Evolutionary conservation across 2,797 vertebrate genomes (phyloP).

Genomic region (Hoplostethus mediterraneus): DNA sequence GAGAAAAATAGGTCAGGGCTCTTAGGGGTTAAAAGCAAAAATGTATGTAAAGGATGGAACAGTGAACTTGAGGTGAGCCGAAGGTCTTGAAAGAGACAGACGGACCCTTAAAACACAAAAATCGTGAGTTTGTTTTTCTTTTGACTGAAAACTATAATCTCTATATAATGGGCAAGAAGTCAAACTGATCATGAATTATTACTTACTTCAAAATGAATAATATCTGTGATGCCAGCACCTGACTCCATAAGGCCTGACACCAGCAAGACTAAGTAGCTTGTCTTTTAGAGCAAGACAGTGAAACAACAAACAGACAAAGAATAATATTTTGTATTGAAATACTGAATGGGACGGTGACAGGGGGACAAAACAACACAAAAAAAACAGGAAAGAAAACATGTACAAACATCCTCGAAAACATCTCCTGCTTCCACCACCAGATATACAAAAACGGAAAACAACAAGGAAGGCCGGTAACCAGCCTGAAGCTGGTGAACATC

Average conservation of each 20-base stretch:
- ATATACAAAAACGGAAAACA: slow-evolving; percentile 70
- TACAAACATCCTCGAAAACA: slow-evolving; percentile 84
- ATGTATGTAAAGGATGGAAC: background rate
- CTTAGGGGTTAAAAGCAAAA: too few relatives aligned
- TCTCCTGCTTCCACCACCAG: slow-evolving; percentile 62
- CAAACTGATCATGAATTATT: background rate
- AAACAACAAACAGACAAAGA: slow-evolving; percentile 67
- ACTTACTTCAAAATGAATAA: background rate
- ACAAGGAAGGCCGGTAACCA: slow-evolving; percentile 67
- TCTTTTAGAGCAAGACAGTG: slow-evolving; percentile 13
- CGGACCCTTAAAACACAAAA: background rate
- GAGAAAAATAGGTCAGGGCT: too few relatives aligned
- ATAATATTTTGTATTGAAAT: slow-evolving; percentile 85
- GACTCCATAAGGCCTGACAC: background rate
- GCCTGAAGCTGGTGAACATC: slow-evolving; percentile 40
- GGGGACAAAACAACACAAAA: slow-evolving; percentile 69
- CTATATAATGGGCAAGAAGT: background rate
- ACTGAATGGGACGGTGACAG: slow-evolving; percentile 72
- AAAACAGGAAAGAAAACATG: slow-evolving; percentile 81
- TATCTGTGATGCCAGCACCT: background rate
- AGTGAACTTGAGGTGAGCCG: background rate
- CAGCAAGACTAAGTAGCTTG: background rate
- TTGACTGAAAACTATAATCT: background rate
- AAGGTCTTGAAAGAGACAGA: background rate
- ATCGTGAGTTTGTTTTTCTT: background rate